phyloP scores from a whole-genome alignment of 2,797 vertebrate species.

The Coracias cyanogaster region DNA sequence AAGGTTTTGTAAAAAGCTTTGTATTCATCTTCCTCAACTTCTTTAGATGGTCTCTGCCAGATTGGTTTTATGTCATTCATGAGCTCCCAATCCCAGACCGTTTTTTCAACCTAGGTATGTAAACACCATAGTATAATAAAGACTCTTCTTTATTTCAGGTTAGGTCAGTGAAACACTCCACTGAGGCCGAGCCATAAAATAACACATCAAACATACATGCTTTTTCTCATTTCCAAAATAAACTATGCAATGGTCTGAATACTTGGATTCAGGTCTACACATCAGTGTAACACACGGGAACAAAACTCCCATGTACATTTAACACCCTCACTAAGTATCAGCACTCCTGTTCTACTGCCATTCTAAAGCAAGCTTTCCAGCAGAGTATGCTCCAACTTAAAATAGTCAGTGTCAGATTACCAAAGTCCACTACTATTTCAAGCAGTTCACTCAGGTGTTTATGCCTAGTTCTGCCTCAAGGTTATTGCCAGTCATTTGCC shows the following conservation, averaged over 20 bases:
- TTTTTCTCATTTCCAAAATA: not conserved
- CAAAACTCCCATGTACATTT: not conserved
- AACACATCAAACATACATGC: not conserved
- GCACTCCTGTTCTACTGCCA: not conserved
- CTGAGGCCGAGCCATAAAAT: not conserved
- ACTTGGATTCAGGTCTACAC: not conserved
- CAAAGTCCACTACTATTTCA: not conserved
- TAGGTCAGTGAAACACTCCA: not conserved
- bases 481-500: not conserved
- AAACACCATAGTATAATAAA: not conserved
- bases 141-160: not conserved
- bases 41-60: slow-evolving; percentile 96
- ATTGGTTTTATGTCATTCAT: slow-evolving; percentile 99
- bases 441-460: not conserved
- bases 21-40: slow-evolving; percentile 98
- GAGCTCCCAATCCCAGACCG: slow-evolving; percentile 99
- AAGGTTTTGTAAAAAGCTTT: slow-evolving; percentile 99
- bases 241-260: not conserved
- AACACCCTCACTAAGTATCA: not conserved
- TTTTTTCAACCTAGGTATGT: slow-evolving; percentile 92
- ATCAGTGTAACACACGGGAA: accelerated
- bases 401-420: not conserved
- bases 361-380: not conserved
- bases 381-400: not conserved
- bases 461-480: not conserved